Evolutionary conservation across 2,113 vertebrate species (phyloP).

Genomic region (Saccopteryx leptura): DNA sequence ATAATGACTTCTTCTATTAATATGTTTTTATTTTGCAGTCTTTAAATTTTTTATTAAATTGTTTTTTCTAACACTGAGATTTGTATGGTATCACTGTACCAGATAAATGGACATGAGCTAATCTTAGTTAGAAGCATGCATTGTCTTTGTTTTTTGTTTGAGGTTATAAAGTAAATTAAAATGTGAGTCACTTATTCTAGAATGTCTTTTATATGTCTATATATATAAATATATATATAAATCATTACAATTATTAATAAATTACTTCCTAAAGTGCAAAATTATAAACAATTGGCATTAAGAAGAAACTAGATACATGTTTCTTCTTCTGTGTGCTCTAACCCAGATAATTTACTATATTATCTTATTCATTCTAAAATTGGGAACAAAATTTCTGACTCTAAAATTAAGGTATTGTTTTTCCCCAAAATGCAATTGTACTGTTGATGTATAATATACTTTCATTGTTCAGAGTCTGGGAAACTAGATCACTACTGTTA

Average conservation of each 20-base stretch:
- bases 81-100: neutral
- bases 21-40: neutral
- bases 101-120: neutral
- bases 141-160: neutral
- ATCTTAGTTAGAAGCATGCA: neutral
- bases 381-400: neutral
- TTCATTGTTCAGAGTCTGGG: neutral
- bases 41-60: neutral
- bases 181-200: neutral
- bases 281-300: neutral
- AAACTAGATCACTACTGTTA: neutral
- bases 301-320: neutral
- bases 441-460: neutral
- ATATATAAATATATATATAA: no score
- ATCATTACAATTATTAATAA: slow-evolving; percentile 20
- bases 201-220: neutral
- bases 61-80: neutral
- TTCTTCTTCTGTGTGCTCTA: neutral
- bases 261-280: neutral
- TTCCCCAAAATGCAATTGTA: neutral
- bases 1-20: neutral
- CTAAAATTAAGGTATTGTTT: neutral
- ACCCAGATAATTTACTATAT: neutral
- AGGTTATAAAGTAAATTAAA: slow-evolving; percentile 15
- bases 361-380: neutral